phyloP scores from a whole-genome alignment of 1,140 invertebrate genomes.

The Drosophila arizonae region DNA sequence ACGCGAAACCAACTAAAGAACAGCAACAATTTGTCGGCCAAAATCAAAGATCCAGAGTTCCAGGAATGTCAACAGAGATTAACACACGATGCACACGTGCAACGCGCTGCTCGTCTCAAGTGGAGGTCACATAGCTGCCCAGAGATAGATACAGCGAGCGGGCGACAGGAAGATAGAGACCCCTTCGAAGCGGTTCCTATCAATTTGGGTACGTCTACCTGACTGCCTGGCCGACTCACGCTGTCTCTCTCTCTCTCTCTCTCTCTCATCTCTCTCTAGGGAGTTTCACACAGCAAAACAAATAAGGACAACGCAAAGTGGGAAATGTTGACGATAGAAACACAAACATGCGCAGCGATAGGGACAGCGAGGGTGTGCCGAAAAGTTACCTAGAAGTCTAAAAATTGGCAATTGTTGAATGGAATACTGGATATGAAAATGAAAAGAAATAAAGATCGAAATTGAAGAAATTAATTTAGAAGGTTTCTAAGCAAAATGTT shows the following conservation, averaged over 20 bases:
- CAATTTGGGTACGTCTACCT: slow-evolving; percentile 33
- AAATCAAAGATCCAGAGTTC: slow-evolving; percentile 45
- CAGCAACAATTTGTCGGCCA: slow-evolving; percentile 57
- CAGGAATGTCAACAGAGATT: slow-evolving; percentile 81
- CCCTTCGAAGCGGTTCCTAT: slow-evolving; percentile 14
- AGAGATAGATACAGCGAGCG: slow-evolving; percentile 7
- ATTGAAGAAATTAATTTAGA: too few species aligned
- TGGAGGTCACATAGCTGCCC: slow-evolving; percentile 34
- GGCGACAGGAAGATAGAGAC: slow-evolving; percentile 3
- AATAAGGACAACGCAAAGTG: slow-evolving; percentile 64
- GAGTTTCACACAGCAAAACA: slow-evolving; percentile 72
- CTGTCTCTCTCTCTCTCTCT: too few species aligned
- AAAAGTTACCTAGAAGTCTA: slow-evolving; percentile 5
- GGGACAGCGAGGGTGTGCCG: slow-evolving; percentile 17
- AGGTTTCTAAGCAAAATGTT: too few species aligned
- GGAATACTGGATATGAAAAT: too few species aligned
- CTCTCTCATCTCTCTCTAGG: too few species aligned
- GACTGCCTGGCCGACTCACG: slow-evolving; percentile 13
- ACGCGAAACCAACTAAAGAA: slow-evolving; percentile 64
- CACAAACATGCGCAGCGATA: slow-evolving; percentile 28
- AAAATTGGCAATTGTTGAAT: too few species aligned
- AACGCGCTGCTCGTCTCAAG: slow-evolving; percentile 53
- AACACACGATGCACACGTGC: slow-evolving; percentile 78
- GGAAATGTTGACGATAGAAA: slow-evolving; percentile 36
- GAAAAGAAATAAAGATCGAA: too few species aligned